Base-by-base conservation (phyloP, 2,888 invertebrate species). In the Polydesmus complanatus region DNA sequence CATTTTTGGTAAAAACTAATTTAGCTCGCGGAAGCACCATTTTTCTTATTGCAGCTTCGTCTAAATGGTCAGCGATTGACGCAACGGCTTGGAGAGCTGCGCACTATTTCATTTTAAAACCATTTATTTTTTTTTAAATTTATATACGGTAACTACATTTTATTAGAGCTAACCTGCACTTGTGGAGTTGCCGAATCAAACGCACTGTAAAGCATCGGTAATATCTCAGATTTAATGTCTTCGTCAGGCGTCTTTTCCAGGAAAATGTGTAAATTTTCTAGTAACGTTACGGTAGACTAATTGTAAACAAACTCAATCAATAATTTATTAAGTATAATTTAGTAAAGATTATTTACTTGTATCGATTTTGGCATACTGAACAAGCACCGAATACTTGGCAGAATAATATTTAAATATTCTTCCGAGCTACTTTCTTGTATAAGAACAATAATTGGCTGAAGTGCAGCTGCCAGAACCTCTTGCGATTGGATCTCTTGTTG, bases 261-360 rank as follows among this genome's bases (percentile, higher is more conserved):
- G 65, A 95, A 84, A 65, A 88, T 77, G 74, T 94, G 91, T 68
- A 95, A 77, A 73, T 91, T 90, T 75, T 94, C 93, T 69, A 95
- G 76, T 62, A 95, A 79, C 56, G 86, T 88, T 3, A 92, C 90
- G 0, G 88, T 86, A 14, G 92, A 90, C 74, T 88, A 87, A 83
- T 19, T 3, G 11, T 53, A 23, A 2, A 53, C 18, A 2, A 53
- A 19, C 2, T 23, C 18, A 52, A 23, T n/a, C 22, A 60, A 54
- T 27, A 54, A 23, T 18, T 21, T n/a, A 23, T 22, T 21, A 55
- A 3, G 25, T 21, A n/a, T 23, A 55, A 23, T 21, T 49, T 27
- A 49, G n/a, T 18, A 53, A 19, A 19, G 19, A 48, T 22, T 18
- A 47, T 79, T 79, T 77, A 92, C 92, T 86, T 86, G 75, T 86